Conservation (phyloP, 1,140 invertebrate species). For the Drosophila pectinifera region DNA sequence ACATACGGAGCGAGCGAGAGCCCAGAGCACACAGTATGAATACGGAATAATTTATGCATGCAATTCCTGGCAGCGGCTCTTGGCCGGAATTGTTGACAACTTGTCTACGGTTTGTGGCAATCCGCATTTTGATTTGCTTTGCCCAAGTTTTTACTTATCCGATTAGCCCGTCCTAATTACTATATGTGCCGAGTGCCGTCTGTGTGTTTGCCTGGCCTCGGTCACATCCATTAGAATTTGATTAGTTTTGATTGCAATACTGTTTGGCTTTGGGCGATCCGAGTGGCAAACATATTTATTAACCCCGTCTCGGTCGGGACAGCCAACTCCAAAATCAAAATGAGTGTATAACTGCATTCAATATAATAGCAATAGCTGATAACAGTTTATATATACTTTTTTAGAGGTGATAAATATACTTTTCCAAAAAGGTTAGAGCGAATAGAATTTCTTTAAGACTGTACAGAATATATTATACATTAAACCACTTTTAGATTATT, state of each 20-base stretch:
- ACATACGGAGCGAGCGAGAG: slow-evolving; percentile 3
- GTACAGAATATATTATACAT: no score
- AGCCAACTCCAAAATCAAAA: neutral
- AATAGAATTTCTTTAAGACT: no score
- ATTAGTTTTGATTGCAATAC: slow-evolving; percentile 34
- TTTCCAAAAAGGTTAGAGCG: no score
- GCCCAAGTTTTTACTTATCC: slow-evolving; percentile 39
- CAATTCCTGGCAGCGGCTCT: slow-evolving; percentile 26
- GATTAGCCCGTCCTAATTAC: slow-evolving; percentile 47
- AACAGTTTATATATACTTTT: neutral
- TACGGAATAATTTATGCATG: slow-evolving; percentile 58
- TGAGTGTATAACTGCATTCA: no score
- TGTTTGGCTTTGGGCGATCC: slow-evolving; percentile 4
- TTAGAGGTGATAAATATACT: no score
- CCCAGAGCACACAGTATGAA: slow-evolving; percentile 32
- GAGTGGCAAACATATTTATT: slow-evolving; percentile 9
- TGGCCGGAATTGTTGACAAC: slow-evolving; percentile 38
- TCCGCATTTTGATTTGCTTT: slow-evolving; percentile 61
- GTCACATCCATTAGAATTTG: slow-evolving; percentile 34
- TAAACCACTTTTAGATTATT: no score
- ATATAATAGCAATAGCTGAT: neutral
- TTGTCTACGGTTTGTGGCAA: slow-evolving; percentile 39
- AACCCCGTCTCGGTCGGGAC: slow-evolving; percentile 11
- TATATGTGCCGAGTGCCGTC: slow-evolving; percentile 1
- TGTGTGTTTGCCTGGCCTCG: slow-evolving; percentile 19